Conservation (phyloP, 2,113 vertebrate species). For the Pelvicachromis taeniatus region DNA sequence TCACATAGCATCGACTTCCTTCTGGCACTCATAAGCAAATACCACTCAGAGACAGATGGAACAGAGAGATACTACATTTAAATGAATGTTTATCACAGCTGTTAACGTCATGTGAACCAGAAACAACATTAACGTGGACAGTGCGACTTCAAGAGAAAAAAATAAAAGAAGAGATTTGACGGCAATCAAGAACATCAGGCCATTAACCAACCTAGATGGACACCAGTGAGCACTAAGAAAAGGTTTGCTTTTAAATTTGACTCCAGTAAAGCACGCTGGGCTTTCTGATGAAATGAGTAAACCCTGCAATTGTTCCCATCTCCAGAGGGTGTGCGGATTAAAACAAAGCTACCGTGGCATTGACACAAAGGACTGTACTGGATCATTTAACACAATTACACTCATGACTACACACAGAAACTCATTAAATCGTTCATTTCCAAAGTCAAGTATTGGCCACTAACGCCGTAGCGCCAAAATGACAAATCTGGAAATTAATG, state of each 20-base stretch:
- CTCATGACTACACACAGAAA: slow-evolving; percentile 41
- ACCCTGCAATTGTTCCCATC: slow-evolving; percentile 2
- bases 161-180: background rate
- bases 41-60: background rate
- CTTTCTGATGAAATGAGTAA: slow-evolving; percentile 15
- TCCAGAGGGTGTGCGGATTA: slow-evolving; percentile 39
- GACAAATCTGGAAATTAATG: background rate
- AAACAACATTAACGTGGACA: background rate
- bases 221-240: background rate
- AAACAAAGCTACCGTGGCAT: slow-evolving; percentile 29
- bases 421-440: slow-evolving; percentile 55
- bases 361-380: slow-evolving; percentile 31
- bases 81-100: background rate
- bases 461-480: background rate
- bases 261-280: background rate
- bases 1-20: background rate
- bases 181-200: background rate
- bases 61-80: background rate
- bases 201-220: background rate
- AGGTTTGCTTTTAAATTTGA: background rate
- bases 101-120: background rate
- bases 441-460: slow-evolving; percentile 8
- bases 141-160: background rate
- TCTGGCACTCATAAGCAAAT: slow-evolving; percentile 1
- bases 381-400: slow-evolving; percentile 62